Evolutionary conservation across 2,888 invertebrate species (phyloP).

Genomic region (Celastrina argiolus): DNA sequence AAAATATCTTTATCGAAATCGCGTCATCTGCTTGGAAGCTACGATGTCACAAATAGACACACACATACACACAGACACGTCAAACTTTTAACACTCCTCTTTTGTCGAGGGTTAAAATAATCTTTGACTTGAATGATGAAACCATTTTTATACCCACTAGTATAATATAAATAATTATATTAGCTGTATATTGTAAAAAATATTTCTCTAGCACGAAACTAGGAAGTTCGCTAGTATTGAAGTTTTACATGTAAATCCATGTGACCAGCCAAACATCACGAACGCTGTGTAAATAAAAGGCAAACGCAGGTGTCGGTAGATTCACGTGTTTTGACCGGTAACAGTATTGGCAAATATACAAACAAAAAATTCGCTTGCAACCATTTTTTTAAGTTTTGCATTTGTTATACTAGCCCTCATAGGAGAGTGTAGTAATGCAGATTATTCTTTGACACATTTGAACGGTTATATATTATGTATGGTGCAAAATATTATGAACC

Average conservation of each 20-base stretch:
- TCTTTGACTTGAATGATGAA: no score
- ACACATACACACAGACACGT: no score
- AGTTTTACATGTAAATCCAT: conserved; percentile 5
- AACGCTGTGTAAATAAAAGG: conserved; percentile 8
- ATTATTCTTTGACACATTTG: not conserved
- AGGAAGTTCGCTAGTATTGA: not conserved
- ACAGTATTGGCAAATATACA: conserved; percentile 13
- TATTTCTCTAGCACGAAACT: not conserved
- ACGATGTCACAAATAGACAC: no score
- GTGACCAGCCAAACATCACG: conserved; percentile 7
- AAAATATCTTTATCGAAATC: no score
- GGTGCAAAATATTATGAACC: not conserved
- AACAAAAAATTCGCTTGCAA: conserved; percentile 8
- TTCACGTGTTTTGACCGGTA: conserved; percentile 14
- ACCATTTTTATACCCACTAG: no score
- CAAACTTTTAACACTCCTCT: no score
- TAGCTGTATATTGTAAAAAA: no score
- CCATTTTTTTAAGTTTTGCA: not conserved
- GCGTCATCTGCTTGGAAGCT: no score
- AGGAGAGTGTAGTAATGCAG: not conserved
- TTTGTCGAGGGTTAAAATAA: no score
- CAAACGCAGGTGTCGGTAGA: conserved; percentile 17
- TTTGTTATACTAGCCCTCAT: not conserved
- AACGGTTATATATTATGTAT: not conserved
- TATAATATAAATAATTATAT: no score